Conservation (phyloP, 2,797 vertebrate genomes). For the Malacoctenus gilli region DNA sequence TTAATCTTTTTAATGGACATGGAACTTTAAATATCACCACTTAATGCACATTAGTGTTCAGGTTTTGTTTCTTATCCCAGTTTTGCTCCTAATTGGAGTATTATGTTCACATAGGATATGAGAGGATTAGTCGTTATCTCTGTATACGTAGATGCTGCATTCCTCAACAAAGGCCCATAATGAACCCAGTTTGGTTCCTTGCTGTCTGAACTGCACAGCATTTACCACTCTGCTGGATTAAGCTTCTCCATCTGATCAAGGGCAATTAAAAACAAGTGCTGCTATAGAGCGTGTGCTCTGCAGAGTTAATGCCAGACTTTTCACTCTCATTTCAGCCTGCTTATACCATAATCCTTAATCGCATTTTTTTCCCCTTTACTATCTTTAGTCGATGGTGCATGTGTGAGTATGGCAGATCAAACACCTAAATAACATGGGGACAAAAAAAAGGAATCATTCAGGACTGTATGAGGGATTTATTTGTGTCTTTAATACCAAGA, state of each 20-base stretch:
- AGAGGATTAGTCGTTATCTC: background rate
- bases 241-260: conserved; percentile 1
- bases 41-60: background rate
- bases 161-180: background rate
- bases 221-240: background rate
- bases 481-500: too few relatives aligned
- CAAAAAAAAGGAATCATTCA: too few relatives aligned
- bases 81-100: background rate
- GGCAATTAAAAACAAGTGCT: background rate
- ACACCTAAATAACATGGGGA: too few relatives aligned
- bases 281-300: background rate
- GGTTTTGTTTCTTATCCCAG: background rate
- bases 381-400: background rate
- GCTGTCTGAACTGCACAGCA: background rate
- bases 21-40: conserved; percentile 3
- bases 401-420: too few relatives aligned
- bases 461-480: too few relatives aligned
- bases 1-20: conserved; percentile 3
- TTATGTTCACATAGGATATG: background rate
- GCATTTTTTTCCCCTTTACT: background rate
- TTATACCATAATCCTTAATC: background rate
- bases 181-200: background rate
- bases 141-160: background rate
- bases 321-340: background rate
- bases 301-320: background rate